Percentiles rank a stretch among this genome's conserved stretches.
These are phyloP conservation scores for Agrilus planipennis DNA, from an alignment of 1,140 invertebrate species.

Conservation along the genomic window DNA sequence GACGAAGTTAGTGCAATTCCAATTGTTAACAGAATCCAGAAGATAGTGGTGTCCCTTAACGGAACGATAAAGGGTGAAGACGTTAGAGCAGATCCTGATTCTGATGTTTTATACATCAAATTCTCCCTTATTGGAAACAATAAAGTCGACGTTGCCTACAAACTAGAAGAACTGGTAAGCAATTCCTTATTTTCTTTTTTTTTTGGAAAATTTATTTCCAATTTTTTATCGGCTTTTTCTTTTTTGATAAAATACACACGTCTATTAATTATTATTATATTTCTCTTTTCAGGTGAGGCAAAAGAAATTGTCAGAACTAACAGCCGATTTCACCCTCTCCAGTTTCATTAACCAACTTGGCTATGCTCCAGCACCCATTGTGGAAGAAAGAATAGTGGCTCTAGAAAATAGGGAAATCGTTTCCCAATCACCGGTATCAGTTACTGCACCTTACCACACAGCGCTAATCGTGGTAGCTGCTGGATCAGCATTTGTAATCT, in stretches of 20 bases:
- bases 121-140: constrained; percentile 50
- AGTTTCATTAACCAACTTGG: constrained; percentile 45
- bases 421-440: constrained; percentile 48
- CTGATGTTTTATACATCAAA: constrained; percentile 43
- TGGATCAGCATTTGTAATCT: constrained; percentile 58
- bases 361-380: constrained; percentile 25
- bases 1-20: constrained; percentile 34
- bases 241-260: no score
- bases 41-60: constrained; percentile 40
- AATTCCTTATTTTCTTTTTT: no score
- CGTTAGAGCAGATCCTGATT: constrained; percentile 40
- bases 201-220: no score
- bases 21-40: constrained; percentile 38
- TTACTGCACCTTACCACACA: constrained; percentile 55
- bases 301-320: constrained; percentile 41
- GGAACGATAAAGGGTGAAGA: constrained; percentile 42
- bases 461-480: constrained; percentile 55
- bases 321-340: constrained; percentile 53
- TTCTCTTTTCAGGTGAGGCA: constrained; percentile 43
- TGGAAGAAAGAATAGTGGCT: constrained; percentile 38
- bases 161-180: constrained; percentile 48
- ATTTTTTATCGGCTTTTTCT: no score
- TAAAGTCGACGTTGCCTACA: constrained; percentile 52
- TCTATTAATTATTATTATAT: no score
- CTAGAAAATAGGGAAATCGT: constrained; percentile 56